Percentiles rank a stretch among this genome's conserved stretches.
These are phyloP conservation scores for Megalurothrips usitatus DNA, from an alignment of 2,888 invertebrate species.

Conservation along the genomic window DNA sequence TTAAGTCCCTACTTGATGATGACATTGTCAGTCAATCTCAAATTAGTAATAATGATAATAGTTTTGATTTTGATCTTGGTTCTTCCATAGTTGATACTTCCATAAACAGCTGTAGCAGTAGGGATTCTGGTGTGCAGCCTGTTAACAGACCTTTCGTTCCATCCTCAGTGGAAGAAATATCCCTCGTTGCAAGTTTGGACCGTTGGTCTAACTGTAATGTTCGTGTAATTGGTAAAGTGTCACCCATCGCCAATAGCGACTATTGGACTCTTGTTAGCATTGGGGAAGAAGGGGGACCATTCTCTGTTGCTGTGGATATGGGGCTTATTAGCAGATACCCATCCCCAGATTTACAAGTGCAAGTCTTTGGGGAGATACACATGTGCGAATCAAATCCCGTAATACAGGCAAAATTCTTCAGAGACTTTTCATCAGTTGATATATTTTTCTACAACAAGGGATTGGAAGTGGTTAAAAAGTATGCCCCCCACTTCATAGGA, in stretches of 20 bases:
- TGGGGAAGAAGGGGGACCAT: background rate
- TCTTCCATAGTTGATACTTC: background rate
- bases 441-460: background rate
- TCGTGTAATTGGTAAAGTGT: background rate
- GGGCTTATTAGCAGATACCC: background rate
- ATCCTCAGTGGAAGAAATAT: background rate
- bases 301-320: background rate
- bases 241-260: background rate
- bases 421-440: background rate
- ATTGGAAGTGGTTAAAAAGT: background rate
- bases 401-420: background rate
- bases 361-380: background rate
- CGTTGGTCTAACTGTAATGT: background rate
- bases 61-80: background rate
- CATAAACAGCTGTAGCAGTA: background rate
- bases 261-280: background rate
- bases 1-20: background rate
- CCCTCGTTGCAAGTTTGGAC: background rate
- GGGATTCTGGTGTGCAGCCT: background rate
- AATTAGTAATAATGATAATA: background rate
- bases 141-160: background rate
- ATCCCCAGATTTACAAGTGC: background rate
- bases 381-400: background rate
- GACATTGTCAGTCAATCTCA: background rate
- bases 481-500: background rate